Conservation (phyloP, 2,797 vertebrate species). For the Phoxinus dragarum region DNA sequence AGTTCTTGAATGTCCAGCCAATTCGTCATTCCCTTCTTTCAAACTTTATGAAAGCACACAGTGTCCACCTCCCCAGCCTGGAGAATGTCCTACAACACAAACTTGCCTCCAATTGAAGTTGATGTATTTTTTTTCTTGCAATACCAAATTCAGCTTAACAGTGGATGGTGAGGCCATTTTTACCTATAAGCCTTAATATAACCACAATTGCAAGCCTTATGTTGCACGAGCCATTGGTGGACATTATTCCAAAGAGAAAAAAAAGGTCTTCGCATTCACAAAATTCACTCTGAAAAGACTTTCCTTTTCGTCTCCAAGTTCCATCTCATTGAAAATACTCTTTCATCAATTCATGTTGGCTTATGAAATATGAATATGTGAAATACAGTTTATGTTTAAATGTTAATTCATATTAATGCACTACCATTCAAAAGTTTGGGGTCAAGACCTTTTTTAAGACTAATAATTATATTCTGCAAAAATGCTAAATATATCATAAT, state of each 20-base stretch:
- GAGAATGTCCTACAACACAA: slow-evolving; percentile 3
- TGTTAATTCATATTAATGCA: not conserved
- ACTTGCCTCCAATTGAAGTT: not conserved
- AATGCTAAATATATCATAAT: too few species aligned
- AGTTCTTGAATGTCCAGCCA: not conserved
- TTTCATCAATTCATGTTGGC: not conserved
- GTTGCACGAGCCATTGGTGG: not conserved
- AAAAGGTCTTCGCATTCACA: too few species aligned
- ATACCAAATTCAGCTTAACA: too few species aligned
- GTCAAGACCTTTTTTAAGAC: not conserved
- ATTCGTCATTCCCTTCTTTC: not conserved
- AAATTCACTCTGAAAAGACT: not conserved
- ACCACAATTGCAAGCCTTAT: not conserved
- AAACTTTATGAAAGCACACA: slow-evolving; percentile 4
- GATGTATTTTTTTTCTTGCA: not conserved
- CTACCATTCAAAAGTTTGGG: not conserved
- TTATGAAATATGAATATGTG: not conserved
- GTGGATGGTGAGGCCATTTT: not conserved
- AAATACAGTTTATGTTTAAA: not conserved
- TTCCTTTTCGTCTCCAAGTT: not conserved
- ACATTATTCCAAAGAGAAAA: not conserved
- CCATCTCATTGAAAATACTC: not conserved
- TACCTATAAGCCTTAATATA: not conserved
- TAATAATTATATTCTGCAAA: not conserved
- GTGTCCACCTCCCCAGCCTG: not conserved